Evolutionary conservation across 2,888 invertebrate genomes (phyloP).

Genomic region (Agapetus fuscipes): DNA sequence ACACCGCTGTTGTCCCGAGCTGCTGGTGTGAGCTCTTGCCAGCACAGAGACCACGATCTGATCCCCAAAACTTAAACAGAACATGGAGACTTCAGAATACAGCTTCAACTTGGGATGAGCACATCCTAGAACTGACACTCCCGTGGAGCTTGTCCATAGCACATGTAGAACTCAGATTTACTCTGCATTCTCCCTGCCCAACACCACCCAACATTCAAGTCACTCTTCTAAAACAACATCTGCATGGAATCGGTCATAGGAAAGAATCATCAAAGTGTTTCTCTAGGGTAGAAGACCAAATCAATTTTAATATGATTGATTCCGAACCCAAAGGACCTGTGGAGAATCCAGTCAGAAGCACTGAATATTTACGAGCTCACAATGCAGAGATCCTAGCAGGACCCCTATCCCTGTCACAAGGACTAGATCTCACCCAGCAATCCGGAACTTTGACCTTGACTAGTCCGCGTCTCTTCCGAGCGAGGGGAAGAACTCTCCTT

Average conservation of each 20-base stretch:
- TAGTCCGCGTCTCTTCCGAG: conserved; percentile 73
- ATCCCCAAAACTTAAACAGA: conserved; percentile 76
- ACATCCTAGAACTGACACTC: conserved; percentile 79
- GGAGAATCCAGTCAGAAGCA: conserved; percentile 69
- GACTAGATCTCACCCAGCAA: conserved; percentile 76
- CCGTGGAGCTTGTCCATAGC: conserved; percentile 71
- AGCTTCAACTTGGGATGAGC: conserved; percentile 87
- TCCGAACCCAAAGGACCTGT: conserved; percentile 22
- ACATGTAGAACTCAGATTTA: conserved; percentile 85
- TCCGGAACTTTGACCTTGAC: conserved; percentile 78
- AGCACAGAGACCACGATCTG: conserved; percentile 79
- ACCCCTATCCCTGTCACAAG: conserved; percentile 71
- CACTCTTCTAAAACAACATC: conserved; percentile 49
- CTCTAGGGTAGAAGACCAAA: conserved; percentile 33
- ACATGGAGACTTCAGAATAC: conserved; percentile 86
- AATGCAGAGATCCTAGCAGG: conserved; percentile 88
- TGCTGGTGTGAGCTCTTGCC: conserved; percentile 93
- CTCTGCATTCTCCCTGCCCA: conserved; percentile 66
- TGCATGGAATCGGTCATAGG: conserved; percentile 47
- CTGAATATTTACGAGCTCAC: conserved; percentile 75
- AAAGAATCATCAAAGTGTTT: conserved; percentile 40
- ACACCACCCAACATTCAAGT: conserved; percentile 74
- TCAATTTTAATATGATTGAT: conserved; percentile 24
- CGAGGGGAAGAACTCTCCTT: conserved; percentile 67
- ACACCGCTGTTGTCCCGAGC: conserved; percentile 82